Base-by-base conservation (phyloP, 2,888 invertebrate species). In the Pachymerium ferrugineum region DNA sequence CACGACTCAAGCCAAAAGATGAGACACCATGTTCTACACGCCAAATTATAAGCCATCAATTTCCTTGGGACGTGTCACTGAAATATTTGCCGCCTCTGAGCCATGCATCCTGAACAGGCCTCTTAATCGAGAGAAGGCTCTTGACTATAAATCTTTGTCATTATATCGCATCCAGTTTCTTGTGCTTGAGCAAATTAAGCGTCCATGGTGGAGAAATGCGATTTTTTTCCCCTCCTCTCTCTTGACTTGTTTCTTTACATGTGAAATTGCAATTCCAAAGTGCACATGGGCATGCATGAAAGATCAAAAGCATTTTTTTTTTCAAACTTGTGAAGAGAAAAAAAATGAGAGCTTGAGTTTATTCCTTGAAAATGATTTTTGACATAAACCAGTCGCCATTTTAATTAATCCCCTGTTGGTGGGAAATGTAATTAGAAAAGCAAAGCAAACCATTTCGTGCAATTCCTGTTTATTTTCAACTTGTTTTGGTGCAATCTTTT, bases 41-140 rank as follows among this genome's bases (percentile, higher is more conserved):
- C 8, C 62, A 62, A 62, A 62, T 62, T 22, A 62, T 62, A 62
- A 62, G 62, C 62, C 62, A 62, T 62, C 62, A 62, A 62, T 62
- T 62, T 62, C 25, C 12, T 28, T 3, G 62, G 28, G 62, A 62
- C 62, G 62, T 62, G 62, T 62, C 62, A 62, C 28, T 62, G 28
- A 62, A 62, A 62, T 62, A 62, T 62, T 62, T 62, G 62, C 62
- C 62, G 62, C 62, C 62, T 62, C 62, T 62, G 62, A 62, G 62
- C 62, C 62, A 62, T 62, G 62, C 62, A 62, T 62, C 62, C 62
- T 62, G 14, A 28, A 62, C 62, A 62, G 25, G 62, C 28, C 62
- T 62, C 62, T 62, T 62, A 62, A 62, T 62, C 62, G 62, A 62
- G 28, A 62, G 25, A 62, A 62, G 62, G 62, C 25, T 62, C 62